Base-by-base conservation (phyloP, 2,888 invertebrate genomes). In the Tethea ocularis region DNA sequence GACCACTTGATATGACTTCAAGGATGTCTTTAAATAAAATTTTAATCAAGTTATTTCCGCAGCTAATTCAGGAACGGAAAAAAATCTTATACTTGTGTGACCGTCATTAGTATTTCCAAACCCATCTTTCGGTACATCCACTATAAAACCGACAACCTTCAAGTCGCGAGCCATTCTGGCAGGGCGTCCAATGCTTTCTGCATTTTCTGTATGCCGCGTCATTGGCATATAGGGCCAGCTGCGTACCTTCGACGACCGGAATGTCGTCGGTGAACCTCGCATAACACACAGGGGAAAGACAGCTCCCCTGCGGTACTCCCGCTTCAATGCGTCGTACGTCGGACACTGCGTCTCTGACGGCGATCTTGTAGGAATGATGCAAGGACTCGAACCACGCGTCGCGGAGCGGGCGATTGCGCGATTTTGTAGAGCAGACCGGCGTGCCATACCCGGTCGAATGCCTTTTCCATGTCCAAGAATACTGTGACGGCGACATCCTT, bases 371-470 rank as follows among this genome's bases (percentile, higher is more conserved):
- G 62, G 61, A 69, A 75, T 6, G 68, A 64, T 15, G 60, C 63
- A 33, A 72, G 17, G 15, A 69, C 51, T 20, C 17, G 33, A 0
- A 68, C 60, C 0, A 71, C 20, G 0, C 57, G 54, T 7, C 38
- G 57, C 0, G 68, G 70, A 15, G 58, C 23, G 0, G 59, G 2
- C 0, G 68, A 38, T 3, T 15, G 52, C 0, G 64, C 17, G 17
- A 77, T 56, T 51, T 78, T 79, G 60, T 60, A 68, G 0, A 77
- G 11, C 3, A 80, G 69, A 5, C 79, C 75, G n/a, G n/a, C n/a
- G n/a, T n/a, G n/a, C n/a, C n/a, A n/a, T n/a, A n/a, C n/a, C n/a
- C n/a, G 2, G 6, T 33, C 33, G 33, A 33, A 33, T 13, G 33
- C 33, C 33, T 33, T 33, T 13, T 33, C 33, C 33, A 33, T 33